phyloP scores from a whole-genome alignment of 2,888 invertebrate genomes.

The Chaetogeoica ovagalla region DNA sequence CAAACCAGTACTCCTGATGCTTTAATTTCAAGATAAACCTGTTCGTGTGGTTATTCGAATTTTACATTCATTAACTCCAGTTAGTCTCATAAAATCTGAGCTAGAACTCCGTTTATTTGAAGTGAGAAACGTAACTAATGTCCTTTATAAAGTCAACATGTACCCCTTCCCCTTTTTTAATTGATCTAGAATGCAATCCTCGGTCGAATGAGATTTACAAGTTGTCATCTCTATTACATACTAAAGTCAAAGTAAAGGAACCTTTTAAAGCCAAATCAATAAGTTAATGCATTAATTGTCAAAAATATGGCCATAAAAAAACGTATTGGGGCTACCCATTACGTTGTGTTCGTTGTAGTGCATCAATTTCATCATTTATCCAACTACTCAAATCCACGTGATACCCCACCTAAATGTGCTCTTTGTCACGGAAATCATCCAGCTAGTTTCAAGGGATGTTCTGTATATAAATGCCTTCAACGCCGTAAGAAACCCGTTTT shows the following conservation, averaged over 20 bases:
- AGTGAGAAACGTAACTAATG: not conserved
- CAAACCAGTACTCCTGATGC: slow-evolving; percentile 9
- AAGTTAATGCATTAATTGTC: no score
- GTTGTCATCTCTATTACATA: no score
- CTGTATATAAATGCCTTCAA: no score
- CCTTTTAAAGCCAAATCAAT: no score
- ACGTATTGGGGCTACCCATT: no score
- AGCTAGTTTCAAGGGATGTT: not conserved
- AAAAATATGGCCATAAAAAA: no score
- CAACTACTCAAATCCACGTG: not conserved
- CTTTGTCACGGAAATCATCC: not conserved
- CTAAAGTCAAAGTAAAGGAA: no score
- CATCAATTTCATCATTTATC: not conserved
- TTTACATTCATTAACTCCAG: not conserved
- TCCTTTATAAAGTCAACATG: not conserved
- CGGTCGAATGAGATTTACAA: not conserved
- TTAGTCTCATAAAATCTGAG: slow-evolving; percentile 1
- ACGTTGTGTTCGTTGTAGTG: not conserved
- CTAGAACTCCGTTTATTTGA: not conserved
- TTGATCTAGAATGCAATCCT: slow-evolving; percentile 1
- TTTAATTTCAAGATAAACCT: not conserved
- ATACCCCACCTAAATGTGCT: not conserved
- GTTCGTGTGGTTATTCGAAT: not conserved
- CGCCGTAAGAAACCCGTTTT: not conserved
- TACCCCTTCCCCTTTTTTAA: not conserved